Percentiles rank a stretch among this genome's conserved stretches.
These are phyloP conservation scores for Catalaphyllia jardinei DNA, from an alignment of 64 coral and sea anemone species.

Conservation along the genomic window DNA sequence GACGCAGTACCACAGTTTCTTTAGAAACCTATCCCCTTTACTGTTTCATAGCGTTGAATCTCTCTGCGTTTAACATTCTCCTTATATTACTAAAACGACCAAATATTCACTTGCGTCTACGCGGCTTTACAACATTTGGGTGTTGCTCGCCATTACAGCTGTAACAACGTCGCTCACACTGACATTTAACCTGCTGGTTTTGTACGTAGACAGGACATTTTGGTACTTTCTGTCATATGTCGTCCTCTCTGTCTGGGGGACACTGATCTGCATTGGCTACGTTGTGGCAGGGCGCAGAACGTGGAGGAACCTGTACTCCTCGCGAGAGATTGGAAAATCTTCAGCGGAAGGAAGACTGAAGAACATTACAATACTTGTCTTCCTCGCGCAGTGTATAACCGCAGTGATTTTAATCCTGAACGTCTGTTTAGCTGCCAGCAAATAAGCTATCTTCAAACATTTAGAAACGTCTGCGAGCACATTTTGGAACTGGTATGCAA, in stretches of 20 bases:
- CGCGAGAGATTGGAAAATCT: not conserved
- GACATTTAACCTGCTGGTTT: not conserved
- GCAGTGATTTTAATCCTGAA: not conserved
- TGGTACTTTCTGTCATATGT: slow-evolving; percentile 12
- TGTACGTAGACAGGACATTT: not conserved
- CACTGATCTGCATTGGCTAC: slow-evolving; percentile 14
- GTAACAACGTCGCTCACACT: not conserved
- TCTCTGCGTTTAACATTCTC: slow-evolving; percentile 34
- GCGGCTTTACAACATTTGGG: slow-evolving; percentile 11
- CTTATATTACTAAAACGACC: slow-evolving; percentile 30
- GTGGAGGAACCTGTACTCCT: slow-evolving; percentile 27
- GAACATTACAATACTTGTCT: not conserved
- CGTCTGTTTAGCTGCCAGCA: not conserved
- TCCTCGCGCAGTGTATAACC: not conserved
- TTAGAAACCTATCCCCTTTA: no score
- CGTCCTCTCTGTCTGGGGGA: not conserved
- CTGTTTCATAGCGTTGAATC: not conserved
- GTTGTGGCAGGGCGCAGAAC: slow-evolving; percentile 4
- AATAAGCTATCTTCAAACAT: not conserved
- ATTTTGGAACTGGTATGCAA: not conserved
- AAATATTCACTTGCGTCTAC: not conserved
- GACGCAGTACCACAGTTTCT: no score
- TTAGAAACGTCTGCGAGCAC: not conserved
- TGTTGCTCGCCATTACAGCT: not conserved
- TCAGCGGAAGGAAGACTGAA: not conserved